Evolutionary conservation across 2,797 vertebrate species (phyloP).

Genomic region (Lophura swinhoii): DNA sequence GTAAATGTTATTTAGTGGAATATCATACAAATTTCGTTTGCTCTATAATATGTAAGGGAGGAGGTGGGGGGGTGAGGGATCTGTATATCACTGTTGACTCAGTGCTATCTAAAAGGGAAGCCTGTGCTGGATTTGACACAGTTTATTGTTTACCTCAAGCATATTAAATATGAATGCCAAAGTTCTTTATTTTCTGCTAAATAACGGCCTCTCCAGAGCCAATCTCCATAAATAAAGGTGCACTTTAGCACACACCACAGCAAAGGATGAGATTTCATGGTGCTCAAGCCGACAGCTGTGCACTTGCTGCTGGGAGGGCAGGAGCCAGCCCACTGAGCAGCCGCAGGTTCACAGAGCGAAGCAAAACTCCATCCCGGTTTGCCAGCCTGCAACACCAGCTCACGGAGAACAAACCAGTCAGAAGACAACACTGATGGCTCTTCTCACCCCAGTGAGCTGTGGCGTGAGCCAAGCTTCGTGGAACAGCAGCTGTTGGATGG

Average conservation of each 20-base stretch:
- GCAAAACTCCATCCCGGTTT: too few relatives aligned
- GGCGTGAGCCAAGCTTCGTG: background rate
- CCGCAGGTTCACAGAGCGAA: too few relatives aligned
- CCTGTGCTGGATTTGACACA: background rate
- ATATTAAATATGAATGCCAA: constrained; percentile 1
- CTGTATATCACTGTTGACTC: background rate
- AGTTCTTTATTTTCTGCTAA: background rate
- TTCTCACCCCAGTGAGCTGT: background rate
- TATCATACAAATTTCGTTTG: background rate
- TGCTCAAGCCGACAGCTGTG: background rate
- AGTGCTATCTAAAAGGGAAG: background rate
- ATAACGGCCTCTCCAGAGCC: background rate
- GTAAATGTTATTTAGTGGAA: background rate
- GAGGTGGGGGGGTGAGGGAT: background rate
- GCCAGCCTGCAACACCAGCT: too few relatives aligned
- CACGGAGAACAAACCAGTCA: too few relatives aligned
- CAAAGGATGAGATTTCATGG: background rate
- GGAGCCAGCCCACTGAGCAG: too few relatives aligned
- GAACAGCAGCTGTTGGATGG: background rate
- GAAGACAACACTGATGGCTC: background rate
- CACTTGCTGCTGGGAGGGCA: background rate
- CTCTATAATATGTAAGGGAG: background rate
- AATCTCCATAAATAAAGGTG: background rate
- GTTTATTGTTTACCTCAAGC: background rate
- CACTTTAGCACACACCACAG: background rate